Conservation (phyloP, 1,140 invertebrate species). For the Drosophila lowei region DNA sequence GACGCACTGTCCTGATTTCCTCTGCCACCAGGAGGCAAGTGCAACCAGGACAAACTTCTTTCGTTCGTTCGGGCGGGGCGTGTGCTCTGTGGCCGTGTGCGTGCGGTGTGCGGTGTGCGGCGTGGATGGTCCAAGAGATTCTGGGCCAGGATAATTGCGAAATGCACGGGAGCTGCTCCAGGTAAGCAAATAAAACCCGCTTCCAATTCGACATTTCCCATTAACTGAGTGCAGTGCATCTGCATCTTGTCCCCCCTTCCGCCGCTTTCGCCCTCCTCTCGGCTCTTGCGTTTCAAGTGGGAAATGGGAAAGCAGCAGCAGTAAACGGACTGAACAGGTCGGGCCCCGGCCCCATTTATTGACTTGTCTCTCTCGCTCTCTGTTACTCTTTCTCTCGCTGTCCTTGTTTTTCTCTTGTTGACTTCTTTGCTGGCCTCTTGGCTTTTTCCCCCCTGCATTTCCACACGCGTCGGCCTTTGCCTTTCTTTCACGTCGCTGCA, state of each 20-base stretch:
- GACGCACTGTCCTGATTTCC: conserved; percentile 61
- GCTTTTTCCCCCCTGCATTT: conserved; percentile 19
- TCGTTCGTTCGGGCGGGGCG: conserved; percentile 22
- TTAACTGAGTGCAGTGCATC: conserved; percentile 5
- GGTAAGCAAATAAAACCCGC: conserved; percentile 28
- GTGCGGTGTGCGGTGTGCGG: not conserved
- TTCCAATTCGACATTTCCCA: conserved; percentile 31
- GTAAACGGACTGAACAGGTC: conserved; percentile 3
- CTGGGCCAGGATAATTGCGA: conserved; percentile 22
- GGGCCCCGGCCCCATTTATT: conserved; percentile 69
- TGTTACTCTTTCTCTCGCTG: conserved; percentile 7
- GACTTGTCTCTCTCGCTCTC: conserved; percentile 59
- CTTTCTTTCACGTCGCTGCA: conserved; percentile 27
- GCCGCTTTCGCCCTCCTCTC: not conserved
- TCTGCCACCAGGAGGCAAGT: conserved; percentile 27
- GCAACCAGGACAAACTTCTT: conserved; percentile 28
- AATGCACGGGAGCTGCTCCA: conserved; percentile 37
- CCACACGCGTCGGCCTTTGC: conserved; percentile 25
- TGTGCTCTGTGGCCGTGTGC: conserved; percentile 21
- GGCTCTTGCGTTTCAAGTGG: conserved; percentile 20
- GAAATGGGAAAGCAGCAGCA: conserved; percentile 19
- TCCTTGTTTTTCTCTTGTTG: conserved; percentile 10
- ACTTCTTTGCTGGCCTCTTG: conserved; percentile 21
- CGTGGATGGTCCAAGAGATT: conserved; percentile 11
- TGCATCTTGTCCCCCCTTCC: not conserved